Evolutionary conservation across 2,797 vertebrate genomes (phyloP).

Genomic region (Ctenopoma kingsleyae): DNA sequence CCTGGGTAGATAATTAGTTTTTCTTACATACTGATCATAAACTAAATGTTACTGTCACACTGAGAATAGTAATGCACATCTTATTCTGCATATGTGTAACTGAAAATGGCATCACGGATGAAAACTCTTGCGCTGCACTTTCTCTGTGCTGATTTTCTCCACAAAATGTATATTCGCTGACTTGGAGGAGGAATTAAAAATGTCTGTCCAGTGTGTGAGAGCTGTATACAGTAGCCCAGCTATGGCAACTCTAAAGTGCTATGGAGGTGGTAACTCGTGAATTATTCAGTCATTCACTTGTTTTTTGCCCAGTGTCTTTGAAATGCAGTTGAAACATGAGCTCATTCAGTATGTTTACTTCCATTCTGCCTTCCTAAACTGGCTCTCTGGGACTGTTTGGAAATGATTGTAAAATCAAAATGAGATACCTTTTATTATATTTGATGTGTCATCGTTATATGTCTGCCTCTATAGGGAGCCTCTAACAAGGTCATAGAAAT

Average conservation of each 20-base stretch:
- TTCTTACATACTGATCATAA: conserved; percentile 23
- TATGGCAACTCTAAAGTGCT: conserved; percentile 32
- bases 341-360: conserved; percentile 12
- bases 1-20: conserved; percentile 54
- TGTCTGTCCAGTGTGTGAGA: conserved; percentile 10
- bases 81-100: not conserved
- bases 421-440: conserved; percentile 1
- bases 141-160: conserved; percentile 9
- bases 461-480: conserved; percentile 19
- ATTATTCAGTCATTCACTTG: conserved; percentile 68
- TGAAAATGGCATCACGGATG: not conserved
- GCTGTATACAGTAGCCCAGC: conserved; percentile 22
- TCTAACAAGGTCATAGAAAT: conserved; percentile 65
- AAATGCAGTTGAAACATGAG: conserved; percentile 52
- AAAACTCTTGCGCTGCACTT: not conserved
- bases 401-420: conserved; percentile 17
- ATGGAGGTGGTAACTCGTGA: conserved; percentile 65
- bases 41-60: not conserved
- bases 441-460: conserved; percentile 35
- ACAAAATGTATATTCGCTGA: conserved; percentile 50
- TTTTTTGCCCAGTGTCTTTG: conserved; percentile 43
- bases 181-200: conserved; percentile 33
- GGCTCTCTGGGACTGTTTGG: conserved; percentile 20
- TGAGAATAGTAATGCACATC: not conserved
- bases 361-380: conserved; percentile 15